Evolutionary conservation across 2,888 invertebrate species (phyloP).

Genomic region (Gymnosoma rotundatum): DNA sequence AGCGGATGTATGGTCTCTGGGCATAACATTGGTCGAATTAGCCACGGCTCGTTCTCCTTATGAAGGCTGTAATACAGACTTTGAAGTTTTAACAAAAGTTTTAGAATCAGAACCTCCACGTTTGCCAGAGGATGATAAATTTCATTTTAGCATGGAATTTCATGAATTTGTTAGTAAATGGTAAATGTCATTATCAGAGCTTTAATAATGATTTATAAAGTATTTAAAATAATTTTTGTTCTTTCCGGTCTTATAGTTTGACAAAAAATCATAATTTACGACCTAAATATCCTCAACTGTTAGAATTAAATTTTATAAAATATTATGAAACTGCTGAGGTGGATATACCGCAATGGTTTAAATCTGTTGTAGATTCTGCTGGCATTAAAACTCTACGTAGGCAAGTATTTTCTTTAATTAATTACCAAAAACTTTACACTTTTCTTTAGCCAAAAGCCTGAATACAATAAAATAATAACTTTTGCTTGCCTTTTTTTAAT

Average conservation of each 20-base stretch:
- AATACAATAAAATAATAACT: slow-evolving; percentile 3
- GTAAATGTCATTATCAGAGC: slow-evolving; percentile 84
- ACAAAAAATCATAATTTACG: slow-evolving; percentile 96
- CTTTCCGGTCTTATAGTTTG: slow-evolving; percentile 84
- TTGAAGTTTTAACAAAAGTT: slow-evolving; percentile 97
- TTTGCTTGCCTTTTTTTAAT: slow-evolving; percentile 55
- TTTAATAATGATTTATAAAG: background rate
- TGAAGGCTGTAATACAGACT: slow-evolving; percentile 97
- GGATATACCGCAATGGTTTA: slow-evolving; percentile 93
- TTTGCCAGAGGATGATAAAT: slow-evolving; percentile 87
- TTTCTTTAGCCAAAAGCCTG: background rate
- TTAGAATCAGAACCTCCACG: slow-evolving; percentile 94
- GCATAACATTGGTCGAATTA: slow-evolving; percentile 97
- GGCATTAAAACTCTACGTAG: slow-evolving; percentile 80
- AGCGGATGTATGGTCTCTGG: slow-evolving; percentile 99
- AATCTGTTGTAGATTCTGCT: slow-evolving; percentile 84
- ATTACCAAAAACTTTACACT: slow-evolving; percentile 8
- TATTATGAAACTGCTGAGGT: slow-evolving; percentile 88
- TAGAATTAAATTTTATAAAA: slow-evolving; percentile 94
- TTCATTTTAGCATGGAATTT: slow-evolving; percentile 91
- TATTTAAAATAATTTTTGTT: background rate
- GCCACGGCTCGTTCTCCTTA: slow-evolving; percentile 98
- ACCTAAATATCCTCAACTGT: slow-evolving; percentile 95
- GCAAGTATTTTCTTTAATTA: slow-evolving; percentile 73
- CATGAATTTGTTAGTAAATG: slow-evolving; percentile 95